Evolutionary conservation across 2,113 vertebrate genomes (phyloP), one percentile per base, ranked within the genome.

Genomic region (Pelecanoides urinatrix): DNA sequence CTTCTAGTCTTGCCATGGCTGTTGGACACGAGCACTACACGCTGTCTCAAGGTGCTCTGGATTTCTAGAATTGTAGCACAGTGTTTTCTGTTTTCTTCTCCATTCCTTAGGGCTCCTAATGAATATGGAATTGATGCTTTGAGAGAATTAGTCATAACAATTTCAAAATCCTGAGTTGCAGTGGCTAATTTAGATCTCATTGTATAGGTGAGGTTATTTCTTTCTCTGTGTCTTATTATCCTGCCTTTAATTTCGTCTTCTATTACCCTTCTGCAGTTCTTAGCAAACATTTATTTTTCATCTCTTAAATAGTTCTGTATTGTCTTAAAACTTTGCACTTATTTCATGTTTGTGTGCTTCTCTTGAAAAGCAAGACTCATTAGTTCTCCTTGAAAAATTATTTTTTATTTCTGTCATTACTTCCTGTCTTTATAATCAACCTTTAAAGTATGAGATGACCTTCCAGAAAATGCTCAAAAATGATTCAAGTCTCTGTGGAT

Each of bases 131-230:
- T 89, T 91, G 80, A 52, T 91, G 68, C 49, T 91, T 12, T 25
- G 10, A 72, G 77, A 68, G 44, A 91, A 92, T 90, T 91, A 72
- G 62, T 85, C 66, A 23, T 81, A 78, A 68, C 44, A 53, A 16
- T 85, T 92, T 84, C 34, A 68, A 72, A 96, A 75, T 90, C 36
- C 56, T 3, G 6, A 82, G 84, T 52, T 72, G 61, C 56, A 49
- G 36, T 63, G 81, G 84, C 90, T 96, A 78, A 94, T 91, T 67
- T 91, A 67, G 73, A 67, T 87, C 10, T 10, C 15, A 4, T 44
- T 91, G 66, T 93, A 65, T 50, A 93, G 78, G 88, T 85, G 75
- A 88, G 75, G 71, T 95, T 89, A 61, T 94, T 91, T 94, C 79
- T 94, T 93, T 92, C 49, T 74, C 27, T 61, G 0, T 87, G 66